Conservation (phyloP, 2,113 vertebrate genomes). For the Bungarus multicinctus region DNA sequence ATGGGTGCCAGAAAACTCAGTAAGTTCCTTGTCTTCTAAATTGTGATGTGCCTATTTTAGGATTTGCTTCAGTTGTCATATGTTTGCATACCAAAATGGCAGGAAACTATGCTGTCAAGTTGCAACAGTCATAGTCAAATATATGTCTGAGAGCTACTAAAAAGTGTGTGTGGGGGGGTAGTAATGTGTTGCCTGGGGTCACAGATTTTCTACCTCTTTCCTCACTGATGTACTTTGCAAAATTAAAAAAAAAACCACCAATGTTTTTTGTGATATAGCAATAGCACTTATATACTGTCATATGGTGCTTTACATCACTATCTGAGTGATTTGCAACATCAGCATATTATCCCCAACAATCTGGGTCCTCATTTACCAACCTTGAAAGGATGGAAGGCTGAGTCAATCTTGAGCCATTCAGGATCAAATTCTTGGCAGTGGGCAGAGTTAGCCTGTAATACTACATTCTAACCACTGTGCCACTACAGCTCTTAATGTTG, state of each 20-base stretch:
- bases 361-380: neutral
- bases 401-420: neutral
- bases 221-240: neutral
- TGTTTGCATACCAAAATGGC: neutral
- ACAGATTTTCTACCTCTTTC: neutral
- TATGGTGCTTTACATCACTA: neutral
- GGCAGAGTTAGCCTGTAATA: neutral
- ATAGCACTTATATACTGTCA: neutral
- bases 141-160: neutral
- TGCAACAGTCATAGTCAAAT: neutral
- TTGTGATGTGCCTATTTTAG: neutral
- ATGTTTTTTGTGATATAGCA: neutral
- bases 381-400: neutral
- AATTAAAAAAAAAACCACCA: neutral
- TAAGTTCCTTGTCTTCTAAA: neutral
- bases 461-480: neutral
- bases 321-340: neutral
- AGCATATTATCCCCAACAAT: neutral
- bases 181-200: neutral
- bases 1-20: neutral
- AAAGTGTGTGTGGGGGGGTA: accelerated
- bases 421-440: neutral
- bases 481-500: neutral
- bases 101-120: neutral
- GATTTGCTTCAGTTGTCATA: neutral